phyloP scores from a whole-genome alignment of 2,797 vertebrate species.

The Botia kubotai region DNA sequence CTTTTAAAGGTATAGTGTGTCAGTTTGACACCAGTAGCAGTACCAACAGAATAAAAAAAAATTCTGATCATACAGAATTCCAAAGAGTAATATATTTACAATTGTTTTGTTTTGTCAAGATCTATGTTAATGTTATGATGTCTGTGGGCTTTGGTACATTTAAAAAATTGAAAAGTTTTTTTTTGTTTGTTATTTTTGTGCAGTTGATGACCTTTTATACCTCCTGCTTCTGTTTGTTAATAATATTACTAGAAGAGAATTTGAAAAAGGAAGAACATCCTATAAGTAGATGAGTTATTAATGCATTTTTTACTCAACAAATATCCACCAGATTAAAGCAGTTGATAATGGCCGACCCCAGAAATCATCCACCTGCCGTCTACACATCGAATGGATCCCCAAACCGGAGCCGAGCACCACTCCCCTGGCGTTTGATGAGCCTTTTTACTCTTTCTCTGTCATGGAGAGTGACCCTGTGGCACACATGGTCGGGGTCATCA shows the following conservation, averaged over 20 bases:
- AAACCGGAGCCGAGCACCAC: conserved; percentile 82
- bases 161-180: not conserved
- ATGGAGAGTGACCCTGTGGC: conserved; percentile 97
- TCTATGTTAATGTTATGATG: not conserved
- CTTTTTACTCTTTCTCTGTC: conserved; percentile 89
- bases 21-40: not conserved
- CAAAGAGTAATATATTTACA: not conserved
- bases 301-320: not conserved
- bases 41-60: not conserved
- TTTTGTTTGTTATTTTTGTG: not conserved
- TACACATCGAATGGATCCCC: conserved; percentile 96
- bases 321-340: conserved; percentile 88
- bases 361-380: conserved; percentile 90
- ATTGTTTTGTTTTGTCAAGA: not conserved
- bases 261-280: not conserved
- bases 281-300: not conserved
- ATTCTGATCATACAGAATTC: not conserved
- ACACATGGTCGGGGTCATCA: conserved; percentile 95
- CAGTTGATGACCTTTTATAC: not conserved
- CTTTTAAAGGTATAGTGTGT: not conserved
- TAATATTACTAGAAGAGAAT: not conserved
- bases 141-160: not conserved
- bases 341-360: conserved; percentile 98
- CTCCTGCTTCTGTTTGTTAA: not conserved
- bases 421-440: conserved; percentile 89